Evolutionary conservation across 2,888 invertebrate genomes (phyloP), one percentile per base, ranked within the genome.

Genomic region (Stramonita haemastoma): DNA sequence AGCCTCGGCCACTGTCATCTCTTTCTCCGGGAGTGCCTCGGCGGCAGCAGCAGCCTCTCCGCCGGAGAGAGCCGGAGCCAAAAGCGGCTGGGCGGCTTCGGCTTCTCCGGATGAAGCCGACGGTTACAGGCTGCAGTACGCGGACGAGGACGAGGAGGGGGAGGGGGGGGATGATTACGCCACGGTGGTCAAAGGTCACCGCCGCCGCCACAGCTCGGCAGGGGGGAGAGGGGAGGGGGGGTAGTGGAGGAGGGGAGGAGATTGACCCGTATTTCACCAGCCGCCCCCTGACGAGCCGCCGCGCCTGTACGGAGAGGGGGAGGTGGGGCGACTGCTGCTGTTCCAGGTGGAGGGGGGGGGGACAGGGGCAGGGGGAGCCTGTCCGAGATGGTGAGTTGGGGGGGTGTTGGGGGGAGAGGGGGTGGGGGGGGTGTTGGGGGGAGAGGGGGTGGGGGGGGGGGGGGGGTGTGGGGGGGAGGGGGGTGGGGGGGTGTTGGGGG

Each of bases 231-330:
- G 32, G 34, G 84, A 56, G 34, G 46, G 19, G 57, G 22, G 29
- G 19, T 17, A n/a, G 60, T 34, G 57, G 91, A 70, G 1, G 66
- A 36, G 17, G 86, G 36, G 87, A 87, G 32, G 90, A 90, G 36
- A 89, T 86, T 26, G 81, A 87, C 8, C 83, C 90, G 0, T 90
- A 88, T n/a, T 87, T 83, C 56, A n/a, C 77, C 5, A 81, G 87
- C 26, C 77, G 1, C 60, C 88, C 26, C 91, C 91, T 19, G 90
- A 90, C 0, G 91, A 91, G 86, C 91, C 91, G 15, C 91, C 91
- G 1, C 73, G 91, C 4, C 57, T 90, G 85, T 91, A 90, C 34
- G 86, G 88, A 22, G 87, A 86, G 36, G 81, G 89, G 15, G 90
- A 90, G 34, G 57, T 87, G 36, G 60, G 60, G 11, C 5, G 60